Evolutionary conservation across 1,140 invertebrate species (phyloP), one percentile per base, ranked within the genome.

Genomic region (Atta colombica): DNA sequence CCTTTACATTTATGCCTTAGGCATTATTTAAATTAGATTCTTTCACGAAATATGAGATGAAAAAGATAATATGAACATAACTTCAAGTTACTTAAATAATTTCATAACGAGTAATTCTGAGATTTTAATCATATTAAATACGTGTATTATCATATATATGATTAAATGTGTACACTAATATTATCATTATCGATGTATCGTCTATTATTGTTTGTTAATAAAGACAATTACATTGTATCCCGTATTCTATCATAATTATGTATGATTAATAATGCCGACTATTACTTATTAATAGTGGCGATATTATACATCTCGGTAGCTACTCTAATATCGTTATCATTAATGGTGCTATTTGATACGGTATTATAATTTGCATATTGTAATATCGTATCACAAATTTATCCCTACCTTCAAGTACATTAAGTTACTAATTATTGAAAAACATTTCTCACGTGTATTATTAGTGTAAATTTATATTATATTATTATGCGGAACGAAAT

Each of bases 171-270:
- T 53, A 8, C 6, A 53, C 61, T 31, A 39, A 65, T 81, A 58
- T 81, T 71, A 10, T 55, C 4, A 53, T 31, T 31, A 31, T 31
- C 28, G 28, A 65, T 2, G 31, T 71, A 69, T 55, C 3, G 28
- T 80, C 65, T 69, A 81, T 81, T 81, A 49, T 71, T 81, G 51
- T 69, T 81, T 55, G 77, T 81, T 81, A 81, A 81, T 81, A 81
- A 80, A 39, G 65, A 21, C 65, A 81, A 81, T 81, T 81, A 81
- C 16, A 81, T 55, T 35, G 35, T 77, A 77, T 25, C 75, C 35
- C 14, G n/a, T 63, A 28, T 81, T 39, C 65, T 71, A 81, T 81
- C 53, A 21, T 81, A 65, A 81, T 81, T 58, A 81, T 51, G 58
- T 81, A 71, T 28, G 45, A 66, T 51, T 81, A 81, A 81, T 81